Conservation (phyloP, 1,140 invertebrate genomes). For the Neotoxoptera formosana region DNA sequence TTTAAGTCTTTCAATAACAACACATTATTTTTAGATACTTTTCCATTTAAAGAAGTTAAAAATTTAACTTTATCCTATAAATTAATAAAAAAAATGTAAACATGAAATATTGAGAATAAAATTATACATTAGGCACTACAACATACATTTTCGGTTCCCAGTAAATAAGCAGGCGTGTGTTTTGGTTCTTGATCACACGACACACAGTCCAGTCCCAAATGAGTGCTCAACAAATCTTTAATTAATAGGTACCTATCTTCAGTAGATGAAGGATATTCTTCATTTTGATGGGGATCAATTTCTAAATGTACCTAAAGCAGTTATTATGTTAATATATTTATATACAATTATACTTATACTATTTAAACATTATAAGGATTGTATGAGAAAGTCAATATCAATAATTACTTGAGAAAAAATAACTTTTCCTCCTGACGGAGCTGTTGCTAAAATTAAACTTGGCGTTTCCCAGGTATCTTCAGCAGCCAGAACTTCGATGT, state of each 20-base stretch:
- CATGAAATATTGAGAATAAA: neutral
- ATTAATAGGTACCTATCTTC: constrained; percentile 78
- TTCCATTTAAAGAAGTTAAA: constrained; percentile 67
- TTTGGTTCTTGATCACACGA: constrained; percentile 61
- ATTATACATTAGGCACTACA: neutral
- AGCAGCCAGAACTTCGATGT: constrained; percentile 78
- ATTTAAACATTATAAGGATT: neutral
- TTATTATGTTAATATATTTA: constrained; percentile 37
- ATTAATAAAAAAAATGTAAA: neutral
- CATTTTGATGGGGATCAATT: constrained; percentile 67
- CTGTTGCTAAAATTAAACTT: constrained; percentile 75
- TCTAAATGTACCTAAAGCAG: constrained; percentile 67
- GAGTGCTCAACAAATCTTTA: constrained; percentile 74
- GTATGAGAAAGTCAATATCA: neutral
- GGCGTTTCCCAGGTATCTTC: constrained; percentile 88
- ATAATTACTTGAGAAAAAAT: constrained; percentile 80
- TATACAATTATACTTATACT: neutral
- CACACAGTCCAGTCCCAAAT: constrained; percentile 74
- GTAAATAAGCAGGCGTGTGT: constrained; percentile 76
- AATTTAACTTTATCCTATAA: constrained; percentile 64
- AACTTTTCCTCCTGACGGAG: constrained; percentile 73
- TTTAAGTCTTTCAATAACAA: constrained; percentile 69
- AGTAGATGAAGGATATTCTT: constrained; percentile 64
- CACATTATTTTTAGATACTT: constrained; percentile 67
- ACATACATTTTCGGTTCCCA: constrained; percentile 78